These are phyloP conservation scores for Myotis myotis DNA, from an alignment of 2,797 vertebrate species.

Conservation along the genomic window DNA sequence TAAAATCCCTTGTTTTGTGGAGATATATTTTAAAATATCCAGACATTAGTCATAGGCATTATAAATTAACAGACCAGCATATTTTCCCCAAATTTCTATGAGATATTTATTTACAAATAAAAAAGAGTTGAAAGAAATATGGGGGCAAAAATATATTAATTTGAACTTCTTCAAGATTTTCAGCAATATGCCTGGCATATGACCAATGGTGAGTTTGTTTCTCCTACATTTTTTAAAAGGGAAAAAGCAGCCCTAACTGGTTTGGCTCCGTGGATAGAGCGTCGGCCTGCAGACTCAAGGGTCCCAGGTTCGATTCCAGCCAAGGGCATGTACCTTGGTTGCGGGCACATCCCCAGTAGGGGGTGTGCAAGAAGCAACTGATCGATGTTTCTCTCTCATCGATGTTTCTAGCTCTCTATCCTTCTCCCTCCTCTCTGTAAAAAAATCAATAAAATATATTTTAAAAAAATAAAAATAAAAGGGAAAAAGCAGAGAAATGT, in stretches of 20 bases:
- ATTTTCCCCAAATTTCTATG: neutral
- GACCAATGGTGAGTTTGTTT: neutral
- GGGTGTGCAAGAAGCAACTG: too few relatives aligned
- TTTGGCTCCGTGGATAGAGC: too few relatives aligned
- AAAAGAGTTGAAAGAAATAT: neutral
- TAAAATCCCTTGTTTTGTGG: neutral
- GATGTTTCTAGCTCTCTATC: too few relatives aligned
- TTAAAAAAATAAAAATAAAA: neutral
- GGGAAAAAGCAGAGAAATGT: neutral
- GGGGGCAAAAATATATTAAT: neutral
- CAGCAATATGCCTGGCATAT: neutral
- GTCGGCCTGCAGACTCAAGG: too few relatives aligned
- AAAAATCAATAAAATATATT: too few relatives aligned
- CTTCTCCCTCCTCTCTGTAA: too few relatives aligned
- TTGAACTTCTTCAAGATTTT: constrained; percentile 34
- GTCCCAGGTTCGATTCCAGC: too few relatives aligned
- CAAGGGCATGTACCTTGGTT: too few relatives aligned
- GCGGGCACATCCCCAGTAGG: too few relatives aligned
- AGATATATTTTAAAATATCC: neutral
- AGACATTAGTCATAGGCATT: neutral
- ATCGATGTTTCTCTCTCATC: too few relatives aligned
- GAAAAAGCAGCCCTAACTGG: neutral
- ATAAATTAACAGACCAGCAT: neutral
- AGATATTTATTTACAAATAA: neutral
- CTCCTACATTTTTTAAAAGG: neutral